A percentile compares a stretch with the other conserved stretches of the same genome.
phyloP scores from a whole-genome alignment of 1,140 invertebrate species.

The Brachionus angularis region DNA sequence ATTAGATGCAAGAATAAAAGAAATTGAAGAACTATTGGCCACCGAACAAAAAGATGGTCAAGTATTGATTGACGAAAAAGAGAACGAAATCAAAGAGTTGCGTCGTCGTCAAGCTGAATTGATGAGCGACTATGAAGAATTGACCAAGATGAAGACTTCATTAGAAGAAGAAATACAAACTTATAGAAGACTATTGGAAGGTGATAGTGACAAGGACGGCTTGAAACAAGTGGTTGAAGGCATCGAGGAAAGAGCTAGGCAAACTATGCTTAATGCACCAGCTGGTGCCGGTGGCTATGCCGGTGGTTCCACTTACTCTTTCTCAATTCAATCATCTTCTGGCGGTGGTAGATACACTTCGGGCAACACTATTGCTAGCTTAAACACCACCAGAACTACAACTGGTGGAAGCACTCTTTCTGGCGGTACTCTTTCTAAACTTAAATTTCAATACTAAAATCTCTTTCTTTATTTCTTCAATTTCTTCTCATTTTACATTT shows the following conservation, averaged over 20 bases:
- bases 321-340: constrained; percentile 20
- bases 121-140: constrained; percentile 38
- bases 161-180: constrained; percentile 42
- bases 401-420: neutral
- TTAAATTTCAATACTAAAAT: constrained; percentile 33
- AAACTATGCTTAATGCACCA: constrained; percentile 26
- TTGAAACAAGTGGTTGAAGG: constrained; percentile 42
- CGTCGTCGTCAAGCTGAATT: constrained; percentile 25
- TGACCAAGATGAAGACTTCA: constrained; percentile 42
- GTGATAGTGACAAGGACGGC: constrained; percentile 25
- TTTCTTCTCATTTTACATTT: neutral
- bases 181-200: constrained; percentile 41
- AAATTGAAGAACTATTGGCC: constrained; percentile 37
- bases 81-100: constrained; percentile 40
- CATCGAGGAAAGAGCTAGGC: constrained; percentile 38
- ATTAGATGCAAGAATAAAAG: constrained; percentile 39
- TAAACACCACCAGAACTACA: constrained; percentile 26
- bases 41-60: constrained; percentile 26
- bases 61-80: constrained; percentile 38
- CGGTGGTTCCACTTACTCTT: neutral
- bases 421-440: constrained; percentile 40
- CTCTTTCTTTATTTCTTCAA: neutral
- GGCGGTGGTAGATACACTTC: constrained; percentile 36
- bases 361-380: constrained; percentile 4
- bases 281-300: neutral